Evolutionary conservation across 2,888 invertebrate genomes (phyloP).

Genomic region (Sphecodes monilicornis): DNA sequence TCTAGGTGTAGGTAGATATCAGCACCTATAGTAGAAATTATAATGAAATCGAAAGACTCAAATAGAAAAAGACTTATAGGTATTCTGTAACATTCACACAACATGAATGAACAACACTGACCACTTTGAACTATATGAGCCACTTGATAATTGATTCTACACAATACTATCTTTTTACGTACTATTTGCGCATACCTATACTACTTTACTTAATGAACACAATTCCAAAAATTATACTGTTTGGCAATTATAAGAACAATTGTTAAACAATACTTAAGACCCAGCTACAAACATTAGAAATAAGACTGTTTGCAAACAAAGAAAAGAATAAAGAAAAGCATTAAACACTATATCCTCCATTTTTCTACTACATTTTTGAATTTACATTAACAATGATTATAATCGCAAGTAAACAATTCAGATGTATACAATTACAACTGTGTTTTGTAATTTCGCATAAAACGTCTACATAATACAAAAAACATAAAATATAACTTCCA

Average conservation of each 20-base stretch:
- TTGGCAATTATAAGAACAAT: slow-evolving; percentile 56
- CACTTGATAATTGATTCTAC: slow-evolving; percentile 14
- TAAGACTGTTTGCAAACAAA: neutral
- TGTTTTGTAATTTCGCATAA: neutral
- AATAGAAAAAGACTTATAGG: neutral
- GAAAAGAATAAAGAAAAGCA: slow-evolving; percentile 16
- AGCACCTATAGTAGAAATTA: neutral
- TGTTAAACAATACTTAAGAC: slow-evolving; percentile 49
- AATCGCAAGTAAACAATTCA: slow-evolving; percentile 20
- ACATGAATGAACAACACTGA: neutral
- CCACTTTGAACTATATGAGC: slow-evolving; percentile 13
- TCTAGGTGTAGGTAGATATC: neutral
- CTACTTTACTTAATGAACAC: slow-evolving; percentile 23
- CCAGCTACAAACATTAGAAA: slow-evolving; percentile 52
- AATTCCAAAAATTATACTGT: slow-evolving; percentile 28
- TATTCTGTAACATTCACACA: slow-evolving; percentile 6
- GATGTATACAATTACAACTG: neutral
- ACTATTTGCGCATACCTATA: slow-evolving; percentile 35
- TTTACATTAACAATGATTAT: neutral
- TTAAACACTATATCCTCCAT: slow-evolving; percentile 15
- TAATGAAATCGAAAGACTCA: neutral
- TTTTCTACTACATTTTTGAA: neutral
- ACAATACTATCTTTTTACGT: slow-evolving; percentile 1
- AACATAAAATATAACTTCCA: neutral
- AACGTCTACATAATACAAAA: slow-evolving; percentile 8